These are phyloP conservation scores for Syritta pipiens DNA, from an alignment of 2,888 invertebrate genomes.

Conservation along the genomic window DNA sequence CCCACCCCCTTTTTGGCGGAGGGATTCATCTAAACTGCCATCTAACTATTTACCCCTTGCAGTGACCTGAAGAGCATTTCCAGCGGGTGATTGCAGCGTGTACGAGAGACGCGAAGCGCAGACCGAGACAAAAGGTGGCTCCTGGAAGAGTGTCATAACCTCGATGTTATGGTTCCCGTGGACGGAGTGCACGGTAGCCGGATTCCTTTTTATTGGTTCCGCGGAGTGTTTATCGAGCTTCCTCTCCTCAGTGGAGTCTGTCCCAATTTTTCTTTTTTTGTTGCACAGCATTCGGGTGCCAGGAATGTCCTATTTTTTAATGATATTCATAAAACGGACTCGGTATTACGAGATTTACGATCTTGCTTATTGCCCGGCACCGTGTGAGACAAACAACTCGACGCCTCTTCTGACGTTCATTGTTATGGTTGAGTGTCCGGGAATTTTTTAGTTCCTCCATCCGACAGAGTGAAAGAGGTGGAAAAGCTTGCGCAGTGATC, in stretches of 20 bases:
- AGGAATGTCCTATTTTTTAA: constrained; percentile 49
- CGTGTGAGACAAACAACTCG: constrained; percentile 32
- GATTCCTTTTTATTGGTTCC: constrained; percentile 28
- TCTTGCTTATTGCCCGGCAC: constrained; percentile 35
- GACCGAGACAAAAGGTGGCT: constrained; percentile 1
- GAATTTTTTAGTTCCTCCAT: too few species aligned
- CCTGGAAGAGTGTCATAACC: constrained; percentile 41
- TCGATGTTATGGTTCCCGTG: constrained; percentile 29
- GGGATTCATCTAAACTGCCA: constrained; percentile 45
- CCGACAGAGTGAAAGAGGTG: too few species aligned
- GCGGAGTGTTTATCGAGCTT: constrained; percentile 24
- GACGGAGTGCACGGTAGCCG: constrained; percentile 2
- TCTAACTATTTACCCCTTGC: constrained; percentile 37
- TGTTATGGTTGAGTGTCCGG: too few species aligned
- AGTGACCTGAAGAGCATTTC: constrained; percentile 36
- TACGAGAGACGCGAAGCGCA: constrained; percentile 7
- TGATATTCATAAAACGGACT: constrained; percentile 37
- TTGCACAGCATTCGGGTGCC: constrained; percentile 12
- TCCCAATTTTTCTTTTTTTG: too few species aligned
- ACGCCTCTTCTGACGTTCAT: constrained; percentile 12
- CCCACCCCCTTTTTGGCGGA: constrained; percentile 13
- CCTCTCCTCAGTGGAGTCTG: background rate
- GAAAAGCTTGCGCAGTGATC: too few species aligned
- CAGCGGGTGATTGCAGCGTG: constrained; percentile 20
- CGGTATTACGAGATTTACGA: constrained; percentile 39